Evolutionary conservation across 2,113 vertebrate genomes (phyloP), one percentile per base, ranked within the genome.

Genomic region (Glaucomys volans): DNA sequence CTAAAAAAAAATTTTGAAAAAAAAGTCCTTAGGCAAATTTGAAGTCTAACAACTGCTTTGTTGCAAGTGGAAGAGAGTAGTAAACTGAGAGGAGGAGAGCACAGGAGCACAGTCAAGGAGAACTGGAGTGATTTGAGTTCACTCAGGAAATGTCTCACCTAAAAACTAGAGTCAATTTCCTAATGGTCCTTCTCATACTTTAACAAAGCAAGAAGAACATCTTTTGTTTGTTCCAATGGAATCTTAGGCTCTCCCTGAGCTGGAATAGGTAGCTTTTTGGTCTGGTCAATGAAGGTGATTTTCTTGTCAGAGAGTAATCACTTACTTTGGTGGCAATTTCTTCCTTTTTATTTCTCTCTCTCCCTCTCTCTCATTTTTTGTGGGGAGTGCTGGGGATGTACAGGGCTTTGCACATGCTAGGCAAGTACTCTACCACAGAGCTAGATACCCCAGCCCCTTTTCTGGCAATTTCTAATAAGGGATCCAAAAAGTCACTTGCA

Each of bases 21-120:
- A 87, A 95, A 96, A 96, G 66, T 92, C 90, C 81, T 97, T 59
- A 64, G 80, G 87, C 87, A 96, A 97, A 96, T 97, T 92, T 94
- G 80, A 92, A 96, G 44, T 71, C 76, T 92, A 95, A 69, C 72
- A 94, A 96, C 91, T 88, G 71, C 76, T 95, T 95, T 92, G 72
- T 76, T 97, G 37, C 32, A 54, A 96, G 89, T 59, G 50, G 40
- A 54, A 89, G 54, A 87, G 35, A 95, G 67, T 35, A 84, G 44
- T 81, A 66, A 95, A 81, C 64, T 92, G 66, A 35, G 57, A 96
- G 57, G 52, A 85, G 47, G 86, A 71, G 87, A 69, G 10, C 44
- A 67, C 5, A 91, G 32, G 67, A 94, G 13, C 28, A 83, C 40
- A 94, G 16, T 66, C 88, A 81, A 67, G 57, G 52, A 92, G 47